Percentiles rank a stretch among this genome's conserved stretches.
Conservation (phyloP, 2,113 vertebrate genomes). For the Chaenogobius annularis region DNA sequence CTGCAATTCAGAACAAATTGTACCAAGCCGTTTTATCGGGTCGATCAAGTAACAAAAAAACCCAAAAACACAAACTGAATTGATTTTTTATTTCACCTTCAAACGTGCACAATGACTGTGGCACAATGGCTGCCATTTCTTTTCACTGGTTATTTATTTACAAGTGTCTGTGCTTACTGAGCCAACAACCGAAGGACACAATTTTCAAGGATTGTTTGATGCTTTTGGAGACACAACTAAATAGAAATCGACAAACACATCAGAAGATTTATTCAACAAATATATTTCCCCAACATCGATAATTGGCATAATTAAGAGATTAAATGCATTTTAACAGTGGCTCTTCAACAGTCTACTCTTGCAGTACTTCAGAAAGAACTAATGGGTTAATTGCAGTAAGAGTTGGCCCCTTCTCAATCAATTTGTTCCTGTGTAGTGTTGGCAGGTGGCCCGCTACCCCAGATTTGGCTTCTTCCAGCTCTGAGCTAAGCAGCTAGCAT, state of each 20-base stretch:
- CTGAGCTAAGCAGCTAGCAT: conserved; percentile 64
- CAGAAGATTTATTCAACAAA: conserved; percentile 16
- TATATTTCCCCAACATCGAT: conserved; percentile 13
- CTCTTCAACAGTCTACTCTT: conserved; percentile 28
- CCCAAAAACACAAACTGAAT: conserved; percentile 40
- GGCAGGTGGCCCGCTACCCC: conserved; percentile 62
- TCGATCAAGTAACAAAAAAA: conserved; percentile 27
- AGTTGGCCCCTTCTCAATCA: conserved; percentile 71
- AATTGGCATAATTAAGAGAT: neutral
- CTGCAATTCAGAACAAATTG: conserved; percentile 16
- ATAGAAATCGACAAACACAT: conserved; percentile 34
- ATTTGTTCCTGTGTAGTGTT: conserved; percentile 65
- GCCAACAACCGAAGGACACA: conserved; percentile 60
- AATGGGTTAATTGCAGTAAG: conserved; percentile 58
- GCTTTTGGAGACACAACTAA: conserved; percentile 18
- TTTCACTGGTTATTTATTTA: conserved; percentile 48
- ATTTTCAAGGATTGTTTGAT: conserved; percentile 38
- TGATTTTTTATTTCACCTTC: conserved; percentile 64
- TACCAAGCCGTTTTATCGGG: conserved; percentile 37
- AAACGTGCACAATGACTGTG: conserved; percentile 40
- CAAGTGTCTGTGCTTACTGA: conserved; percentile 44
- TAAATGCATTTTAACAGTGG: conserved; percentile 12
- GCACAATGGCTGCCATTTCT: conserved; percentile 40
- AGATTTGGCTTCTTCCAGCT: conserved; percentile 66
- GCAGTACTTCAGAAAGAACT: conserved; percentile 35